Evolutionary conservation across 1,140 invertebrate species (phyloP).

Genomic region (Frieseomelitta varia): DNA sequence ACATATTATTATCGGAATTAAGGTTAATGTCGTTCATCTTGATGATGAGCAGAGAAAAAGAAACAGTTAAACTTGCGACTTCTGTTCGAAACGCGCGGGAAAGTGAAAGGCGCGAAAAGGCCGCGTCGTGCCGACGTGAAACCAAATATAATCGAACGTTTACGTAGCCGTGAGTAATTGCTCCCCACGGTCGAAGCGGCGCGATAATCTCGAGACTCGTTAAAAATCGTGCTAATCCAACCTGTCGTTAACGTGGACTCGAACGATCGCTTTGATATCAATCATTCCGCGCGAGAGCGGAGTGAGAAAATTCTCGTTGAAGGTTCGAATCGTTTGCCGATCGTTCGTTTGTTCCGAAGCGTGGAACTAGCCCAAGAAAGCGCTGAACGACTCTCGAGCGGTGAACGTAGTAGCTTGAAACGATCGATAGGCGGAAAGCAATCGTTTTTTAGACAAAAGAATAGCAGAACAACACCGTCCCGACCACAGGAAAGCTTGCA

Average conservation of each 20-base stretch:
- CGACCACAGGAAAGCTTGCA: not conserved
- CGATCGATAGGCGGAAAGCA: not conserved
- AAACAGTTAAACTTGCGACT: conserved; percentile 23
- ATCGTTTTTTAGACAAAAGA: conserved; percentile 20
- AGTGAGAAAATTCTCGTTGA: conserved; percentile 32
- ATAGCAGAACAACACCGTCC: not conserved
- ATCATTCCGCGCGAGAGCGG: conserved; percentile 40
- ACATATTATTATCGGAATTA: not conserved
- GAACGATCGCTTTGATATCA: conserved; percentile 52
- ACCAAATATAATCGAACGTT: conserved; percentile 45
- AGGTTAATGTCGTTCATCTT: not conserved
- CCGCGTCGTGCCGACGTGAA: not conserved
- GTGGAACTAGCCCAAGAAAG: not conserved
- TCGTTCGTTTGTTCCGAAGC: conserved; percentile 44
- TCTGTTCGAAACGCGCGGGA: conserved; percentile 5
- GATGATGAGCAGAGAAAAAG: not conserved
- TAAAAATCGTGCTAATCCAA: conserved; percentile 17
- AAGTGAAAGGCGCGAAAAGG: conserved; percentile 28
- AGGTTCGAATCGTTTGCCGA: not conserved
- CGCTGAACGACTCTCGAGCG: not conserved
- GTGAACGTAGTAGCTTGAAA: not conserved
- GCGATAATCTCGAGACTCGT: conserved; percentile 37
- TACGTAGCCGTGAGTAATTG: conserved; percentile 22
- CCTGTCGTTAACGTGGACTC: conserved; percentile 37
- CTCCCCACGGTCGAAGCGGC: not conserved